Base-by-base conservation (phyloP, 2,888 invertebrate species). In the Ophion slaviceki region DNA sequence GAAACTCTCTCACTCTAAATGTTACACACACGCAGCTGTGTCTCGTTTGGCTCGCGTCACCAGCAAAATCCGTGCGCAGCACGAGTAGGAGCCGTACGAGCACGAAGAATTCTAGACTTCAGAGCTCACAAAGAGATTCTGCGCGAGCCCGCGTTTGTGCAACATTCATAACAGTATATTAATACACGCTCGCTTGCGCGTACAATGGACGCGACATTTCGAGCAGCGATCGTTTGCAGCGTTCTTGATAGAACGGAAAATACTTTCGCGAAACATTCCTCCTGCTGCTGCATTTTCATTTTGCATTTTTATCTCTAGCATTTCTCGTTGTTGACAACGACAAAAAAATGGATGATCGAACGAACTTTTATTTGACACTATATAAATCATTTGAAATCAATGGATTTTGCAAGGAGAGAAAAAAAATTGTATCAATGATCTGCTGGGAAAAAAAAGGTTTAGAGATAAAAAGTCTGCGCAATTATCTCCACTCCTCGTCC, bases 1-100 rank as follows among this genome's bases (percentile, higher is more conserved):
- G 84, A 67, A 84, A 74, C 71, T 66, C 66, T 17, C 61, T 28
- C n/a, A 72, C 61, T 80, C 28, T 72, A 79, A 79, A 62, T 62
- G 79, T 47, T 77, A n/a, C 20, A 40, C 2, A 28, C 40, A 28
- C 47, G 28, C 62, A 70, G 36, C 45, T 79, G 32, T 28, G 45
- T 71, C 70, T 47, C 40, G 14, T 79, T 45, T 68, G 47, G 47
- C 28, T 79, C 70, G 79, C 32, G 45, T 61, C 20, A 14, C 32
- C 8, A 53, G 62, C 47, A 59, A 57, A 77, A 59, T 14, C 10
- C 8, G 7, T 20, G 14, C 10, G 3, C 59, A 77, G n/a, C 32
- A 17, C 17, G 53, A 32, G 53, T 17, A 53, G 11, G 40, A 40
- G 40, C 40, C 40, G 32, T 59, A 24, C 36, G 57, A 14, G 36